Base-by-base conservation (phyloP, 2,888 invertebrate genomes). In the Eulithis prunata region DNA sequence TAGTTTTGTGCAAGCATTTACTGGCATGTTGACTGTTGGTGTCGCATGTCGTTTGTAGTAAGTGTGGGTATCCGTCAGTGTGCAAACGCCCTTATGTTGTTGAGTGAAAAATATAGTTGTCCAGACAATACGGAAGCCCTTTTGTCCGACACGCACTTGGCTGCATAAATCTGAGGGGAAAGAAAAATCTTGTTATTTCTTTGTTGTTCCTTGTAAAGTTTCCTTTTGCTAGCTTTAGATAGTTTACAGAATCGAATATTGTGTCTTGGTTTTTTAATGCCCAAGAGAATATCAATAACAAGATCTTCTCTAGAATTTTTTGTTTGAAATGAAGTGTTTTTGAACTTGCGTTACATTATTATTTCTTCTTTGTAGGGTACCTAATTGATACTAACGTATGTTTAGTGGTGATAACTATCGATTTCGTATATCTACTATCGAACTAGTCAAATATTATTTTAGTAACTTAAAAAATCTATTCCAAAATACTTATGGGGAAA, bases 161-260 rank as follows among this genome's bases (percentile, higher is more conserved):
- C 47, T 14, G 46, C 6, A 47, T 13, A 47, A 47, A 47, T 47
- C 47, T 14, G 47, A 47, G 6, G 7, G 8, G 14, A 47, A 10
- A 14, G 14, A n/a, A 47, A 1, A 14, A 47, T 14, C 47, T 57
- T 55, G 12, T 41, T 56, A 62, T 56, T 62, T 41, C 38, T 62
- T 56, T 62, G 32, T 12, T 56, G 43, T 32, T n/a, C 43, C 43
- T 28, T 28, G 49, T 62, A 45, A 36, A 49, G 12, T 14, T 43
- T 28, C 38, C 57, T 60, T 56, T 56, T 47, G 38, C 45, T 53
- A 32, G 60, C 41, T 62, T 60, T 38, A 59, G 32, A 46, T 64
- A 54, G 65, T 65, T 65, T 60, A 57, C 51, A 52, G 60, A 65
- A 43, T 47, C 56, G 41, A 60, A 61, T 57, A 57, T 55, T 49